Evolutionary conservation across 1,140 invertebrate genomes (phyloP), one percentile per base, ranked within the genome.

Genomic region (Drosophila chauvacae): DNA sequence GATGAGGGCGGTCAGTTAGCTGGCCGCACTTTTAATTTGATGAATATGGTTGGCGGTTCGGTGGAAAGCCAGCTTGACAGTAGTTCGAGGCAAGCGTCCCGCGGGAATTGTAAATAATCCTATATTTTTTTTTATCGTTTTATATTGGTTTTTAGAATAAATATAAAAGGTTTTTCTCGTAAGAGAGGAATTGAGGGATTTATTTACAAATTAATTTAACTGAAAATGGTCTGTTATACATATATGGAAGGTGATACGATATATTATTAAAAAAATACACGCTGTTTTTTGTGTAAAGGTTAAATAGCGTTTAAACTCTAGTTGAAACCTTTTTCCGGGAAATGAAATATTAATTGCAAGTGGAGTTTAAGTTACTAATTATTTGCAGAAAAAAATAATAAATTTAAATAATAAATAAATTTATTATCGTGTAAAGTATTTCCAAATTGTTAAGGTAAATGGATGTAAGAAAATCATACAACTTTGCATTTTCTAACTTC

Each of bases 21-120:
- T 50, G 35, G 69, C 51, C 69, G 51, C 69, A 51, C 45, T 72
- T 72, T 60, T 72, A 72, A 72, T 72, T 71, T 60, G 66, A 72
- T 51, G 66, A 50, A 72, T 71, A 65, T 23, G 42, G 30, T 66
- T 33, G 39, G 44, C n/a, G 44, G 44, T 58, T 50, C 33, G 18
- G 26, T 11, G 18, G 20, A 51, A 64, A 50, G 30, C 11, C 13
- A 37, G 20, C 39, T 41, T 57, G 18, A 65, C n/a, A 37, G 20
- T 20, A 50, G 28, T 33, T 51, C 13, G 37, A 9, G 39, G 39
- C 11, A 1, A 3, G 3, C 16, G 26, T 16, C 45, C 20, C 45
- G 3, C 7, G 33, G 56, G 56, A 28, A 26, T 23, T 30, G 61
- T 64, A 64, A 42, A 64, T 64, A 64, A 60, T 16, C 18, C 61